Percentiles rank a stretch among this genome's conserved stretches.
Conservation (phyloP, 2,797 vertebrate species). For the Emydoidea blandingii region DNA sequence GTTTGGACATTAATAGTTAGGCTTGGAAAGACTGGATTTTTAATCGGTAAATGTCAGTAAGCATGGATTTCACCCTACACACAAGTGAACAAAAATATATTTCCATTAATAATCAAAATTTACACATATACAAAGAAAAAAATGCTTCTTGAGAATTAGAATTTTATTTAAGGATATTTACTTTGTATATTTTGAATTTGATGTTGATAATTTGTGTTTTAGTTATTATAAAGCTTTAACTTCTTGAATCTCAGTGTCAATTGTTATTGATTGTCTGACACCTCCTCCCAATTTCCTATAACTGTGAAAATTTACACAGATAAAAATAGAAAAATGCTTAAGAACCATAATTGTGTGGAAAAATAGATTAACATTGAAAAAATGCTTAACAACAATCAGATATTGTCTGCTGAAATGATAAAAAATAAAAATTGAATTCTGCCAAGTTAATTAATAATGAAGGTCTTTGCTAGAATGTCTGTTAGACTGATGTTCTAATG, state of each 20-base stretch:
- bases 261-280: background rate
- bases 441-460: background rate
- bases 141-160: background rate
- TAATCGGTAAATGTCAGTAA: no score
- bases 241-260: background rate
- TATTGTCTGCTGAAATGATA: background rate
- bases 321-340: background rate
- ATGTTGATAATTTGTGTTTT: background rate
- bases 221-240: background rate
- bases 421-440: background rate
- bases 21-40: background rate
- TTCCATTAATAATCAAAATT: background rate
- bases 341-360: background rate
- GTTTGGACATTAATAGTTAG: background rate
- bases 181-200: background rate
- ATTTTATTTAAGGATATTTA: background rate
- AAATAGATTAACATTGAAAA: background rate
- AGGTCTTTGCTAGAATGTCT: background rate
- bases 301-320: background rate
- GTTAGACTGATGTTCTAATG: background rate
- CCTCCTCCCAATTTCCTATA: background rate
- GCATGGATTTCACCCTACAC: no score
- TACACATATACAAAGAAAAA: background rate
- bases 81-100: no score
- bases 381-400: background rate